These are phyloP conservation scores for Melieria omissa DNA, from an alignment of 2,888 invertebrate genomes.

Conservation along the genomic window DNA sequence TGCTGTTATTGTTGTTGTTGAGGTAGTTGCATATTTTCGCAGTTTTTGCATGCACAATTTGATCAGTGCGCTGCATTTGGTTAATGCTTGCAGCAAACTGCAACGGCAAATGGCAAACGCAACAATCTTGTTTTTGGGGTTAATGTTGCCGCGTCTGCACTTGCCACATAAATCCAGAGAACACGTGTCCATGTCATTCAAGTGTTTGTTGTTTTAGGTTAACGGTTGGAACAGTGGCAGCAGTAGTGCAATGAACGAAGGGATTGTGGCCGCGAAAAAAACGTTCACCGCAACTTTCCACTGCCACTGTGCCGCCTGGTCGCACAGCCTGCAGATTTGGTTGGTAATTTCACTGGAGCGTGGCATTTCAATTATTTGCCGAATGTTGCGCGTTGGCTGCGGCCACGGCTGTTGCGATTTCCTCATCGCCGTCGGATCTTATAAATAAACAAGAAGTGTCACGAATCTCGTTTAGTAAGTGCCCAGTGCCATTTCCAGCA, in stretches of 20 bases:
- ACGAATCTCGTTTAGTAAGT: conserved; percentile 57
- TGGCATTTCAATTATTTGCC: conserved; percentile 27
- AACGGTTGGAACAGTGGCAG: neutral
- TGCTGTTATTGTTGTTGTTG: too few relatives aligned
- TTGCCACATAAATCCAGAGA: too few relatives aligned
- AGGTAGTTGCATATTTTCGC: too few relatives aligned
- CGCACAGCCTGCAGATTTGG: neutral
- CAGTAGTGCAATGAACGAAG: neutral
- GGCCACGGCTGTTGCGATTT: conserved; percentile 23
- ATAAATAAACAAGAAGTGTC: conserved; percentile 59
- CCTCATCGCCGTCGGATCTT: conserved; percentile 41
- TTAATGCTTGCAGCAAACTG: too few relatives aligned
- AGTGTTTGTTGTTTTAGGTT: neutral
- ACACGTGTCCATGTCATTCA: too few relatives aligned
- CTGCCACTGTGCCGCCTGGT: neutral
- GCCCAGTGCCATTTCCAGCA: too few relatives aligned
- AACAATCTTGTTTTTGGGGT: too few relatives aligned
- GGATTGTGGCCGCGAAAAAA: neutral
- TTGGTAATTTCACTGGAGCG: conserved; percentile 12
- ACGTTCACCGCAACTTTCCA: neutral
- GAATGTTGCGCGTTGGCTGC: conserved; percentile 23
- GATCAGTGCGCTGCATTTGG: too few relatives aligned
- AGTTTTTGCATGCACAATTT: too few relatives aligned
- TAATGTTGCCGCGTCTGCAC: too few relatives aligned
- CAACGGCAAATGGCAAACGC: too few relatives aligned